Conservation (phyloP, 2,113 vertebrate genomes). For the Solea senegalensis region DNA sequence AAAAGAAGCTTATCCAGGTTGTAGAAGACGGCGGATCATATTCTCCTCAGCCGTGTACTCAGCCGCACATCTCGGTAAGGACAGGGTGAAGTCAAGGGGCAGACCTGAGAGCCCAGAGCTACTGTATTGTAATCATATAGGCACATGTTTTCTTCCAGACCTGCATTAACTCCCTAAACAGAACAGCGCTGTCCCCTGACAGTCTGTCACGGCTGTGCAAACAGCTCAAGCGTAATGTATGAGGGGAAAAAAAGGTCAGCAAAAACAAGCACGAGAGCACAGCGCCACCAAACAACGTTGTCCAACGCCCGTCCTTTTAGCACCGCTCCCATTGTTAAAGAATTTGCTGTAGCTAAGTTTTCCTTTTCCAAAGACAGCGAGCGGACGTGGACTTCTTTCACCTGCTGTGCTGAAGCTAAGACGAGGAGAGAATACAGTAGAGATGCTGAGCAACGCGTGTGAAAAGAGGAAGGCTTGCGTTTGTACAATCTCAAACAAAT, state of each 20-base stretch:
- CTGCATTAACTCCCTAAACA: conserved; percentile 35
- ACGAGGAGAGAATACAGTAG: conserved; percentile 19
- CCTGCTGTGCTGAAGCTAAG: conserved; percentile 17
- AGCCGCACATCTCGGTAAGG: conserved; percentile 26
- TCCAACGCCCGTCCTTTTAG: too few species aligned
- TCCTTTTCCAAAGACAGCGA: conserved; percentile 4
- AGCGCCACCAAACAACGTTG: too few species aligned
- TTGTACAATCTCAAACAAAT: neutral
- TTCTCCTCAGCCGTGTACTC: conserved; percentile 45
- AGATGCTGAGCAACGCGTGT: neutral
- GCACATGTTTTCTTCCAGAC: neutral
- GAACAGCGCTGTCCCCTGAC: conserved; percentile 71
- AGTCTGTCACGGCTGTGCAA: conserved; percentile 70
- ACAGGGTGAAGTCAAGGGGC: conserved; percentile 23
- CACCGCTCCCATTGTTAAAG: conserved; percentile 29
- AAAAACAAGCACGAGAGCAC: conserved; percentile 57
- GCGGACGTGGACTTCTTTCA: conserved; percentile 23
- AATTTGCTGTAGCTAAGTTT: conserved; percentile 13
- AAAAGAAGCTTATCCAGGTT: conserved; percentile 62
- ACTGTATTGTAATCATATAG: conserved; percentile 23
- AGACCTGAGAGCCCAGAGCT: conserved; percentile 36
- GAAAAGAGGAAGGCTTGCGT: conserved; percentile 16
- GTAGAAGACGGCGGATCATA: conserved; percentile 49
- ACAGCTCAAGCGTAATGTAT: conserved; percentile 71
- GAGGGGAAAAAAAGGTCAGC: conserved; percentile 51